Evolutionary conservation across 2,113 vertebrate species (phyloP).

Genomic region (Loxodonta africana): DNA sequence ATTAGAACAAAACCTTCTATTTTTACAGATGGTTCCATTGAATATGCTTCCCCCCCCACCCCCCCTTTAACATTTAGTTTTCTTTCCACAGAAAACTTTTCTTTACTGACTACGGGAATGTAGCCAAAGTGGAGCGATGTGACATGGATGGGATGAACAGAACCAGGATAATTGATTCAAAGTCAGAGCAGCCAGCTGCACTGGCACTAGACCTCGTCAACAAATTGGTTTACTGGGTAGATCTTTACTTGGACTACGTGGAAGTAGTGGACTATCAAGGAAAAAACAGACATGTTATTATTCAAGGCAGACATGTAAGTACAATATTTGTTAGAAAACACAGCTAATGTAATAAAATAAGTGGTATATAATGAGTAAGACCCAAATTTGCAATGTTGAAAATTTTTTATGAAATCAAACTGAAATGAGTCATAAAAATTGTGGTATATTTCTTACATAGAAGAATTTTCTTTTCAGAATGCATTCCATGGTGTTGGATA

Average conservation of each 20-base stretch:
- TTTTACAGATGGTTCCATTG: slow-evolving; percentile 77
- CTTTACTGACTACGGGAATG: slow-evolving; percentile 96
- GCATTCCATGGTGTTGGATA: not conserved
- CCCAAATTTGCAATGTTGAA: not conserved
- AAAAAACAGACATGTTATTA: slow-evolving; percentile 92
- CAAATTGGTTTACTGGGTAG: slow-evolving; percentile 98
- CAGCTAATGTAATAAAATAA: slow-evolving; percentile 33
- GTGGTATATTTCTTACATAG: not conserved
- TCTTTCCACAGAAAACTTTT: slow-evolving; percentile 96
- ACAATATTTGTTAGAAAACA: slow-evolving; percentile 65
- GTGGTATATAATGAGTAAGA: fast-evolving
- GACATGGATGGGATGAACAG: slow-evolving; percentile 98
- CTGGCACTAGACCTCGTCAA: slow-evolving; percentile 95
- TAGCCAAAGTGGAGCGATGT: slow-evolving; percentile 97
- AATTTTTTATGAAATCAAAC: not conserved
- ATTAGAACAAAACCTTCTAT: slow-evolving; percentile 73
- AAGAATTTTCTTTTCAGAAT: slow-evolving; percentile 36
- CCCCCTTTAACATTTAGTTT: slow-evolving; percentile 82
- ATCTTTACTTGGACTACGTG: slow-evolving; percentile 96
- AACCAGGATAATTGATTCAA: slow-evolving; percentile 94
- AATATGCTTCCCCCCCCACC: slow-evolving; percentile 45
- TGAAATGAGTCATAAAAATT: not conserved
- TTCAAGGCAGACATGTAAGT: slow-evolving; percentile 96
- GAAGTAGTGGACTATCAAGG: slow-evolving; percentile 98
- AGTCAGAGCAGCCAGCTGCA: slow-evolving; percentile 95